Percentiles rank a stretch among this genome's conserved stretches.
phyloP scores from a whole-genome alignment of 2,888 invertebrate genomes.

The Sthenelais limicola region DNA sequence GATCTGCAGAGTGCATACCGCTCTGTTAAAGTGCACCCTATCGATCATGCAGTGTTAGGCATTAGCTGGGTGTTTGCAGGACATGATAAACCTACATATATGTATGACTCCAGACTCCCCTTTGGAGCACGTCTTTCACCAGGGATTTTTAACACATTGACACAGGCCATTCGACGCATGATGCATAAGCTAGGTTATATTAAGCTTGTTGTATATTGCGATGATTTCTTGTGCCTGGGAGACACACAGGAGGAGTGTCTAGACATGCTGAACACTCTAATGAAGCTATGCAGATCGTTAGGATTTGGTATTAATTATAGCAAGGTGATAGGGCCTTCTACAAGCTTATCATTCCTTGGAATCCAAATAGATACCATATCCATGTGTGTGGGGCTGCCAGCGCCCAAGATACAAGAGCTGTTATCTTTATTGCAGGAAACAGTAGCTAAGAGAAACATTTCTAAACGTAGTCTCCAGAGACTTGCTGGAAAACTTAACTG shows the following conservation, averaged over 20 bases:
- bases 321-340: slow-evolving; percentile 5
- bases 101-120: background rate
- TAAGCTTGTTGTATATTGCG: background rate
- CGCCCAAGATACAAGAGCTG: background rate
- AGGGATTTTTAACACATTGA: background rate
- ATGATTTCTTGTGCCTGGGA: background rate
- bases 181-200: background rate
- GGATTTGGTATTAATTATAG: slow-evolving; percentile 7
- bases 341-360: background rate
- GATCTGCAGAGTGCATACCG: slow-evolving; percentile 2
- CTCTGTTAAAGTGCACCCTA: background rate
- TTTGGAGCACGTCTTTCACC: slow-evolving; percentile 11
- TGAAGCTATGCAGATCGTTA: background rate
- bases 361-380: background rate
- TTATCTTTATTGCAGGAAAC: background rate
- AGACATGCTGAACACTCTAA: background rate
- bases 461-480: background rate
- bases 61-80: background rate
- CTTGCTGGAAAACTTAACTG: slow-evolving; percentile 7
- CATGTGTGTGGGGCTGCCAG: background rate
- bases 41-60: background rate
- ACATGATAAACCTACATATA: background rate
- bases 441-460: background rate
- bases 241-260: background rate
- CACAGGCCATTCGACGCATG: slow-evolving; percentile 4